These are phyloP conservation scores for Platypus cylindrus DNA, from an alignment of 2,888 invertebrate species.

Conservation along the genomic window DNA sequence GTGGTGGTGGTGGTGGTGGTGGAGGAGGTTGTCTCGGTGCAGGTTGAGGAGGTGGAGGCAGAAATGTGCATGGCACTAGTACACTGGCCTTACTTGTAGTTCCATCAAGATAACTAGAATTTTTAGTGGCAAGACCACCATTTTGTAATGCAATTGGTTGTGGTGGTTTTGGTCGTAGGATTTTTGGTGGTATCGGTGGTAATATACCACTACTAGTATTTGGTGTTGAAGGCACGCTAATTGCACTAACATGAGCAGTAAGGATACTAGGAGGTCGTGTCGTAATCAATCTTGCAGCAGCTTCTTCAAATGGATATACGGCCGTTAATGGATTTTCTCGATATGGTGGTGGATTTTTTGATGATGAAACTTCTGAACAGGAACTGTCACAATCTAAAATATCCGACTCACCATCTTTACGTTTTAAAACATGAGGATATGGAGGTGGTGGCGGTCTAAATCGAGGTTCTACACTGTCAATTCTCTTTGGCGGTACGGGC, in stretches of 20 bases:
- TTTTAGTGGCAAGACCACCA: constrained; percentile 34
- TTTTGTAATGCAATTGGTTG: constrained; percentile 36
- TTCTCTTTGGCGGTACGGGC: constrained; percentile 57
- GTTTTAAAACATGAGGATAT: constrained; percentile 31
- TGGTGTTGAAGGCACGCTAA: constrained; percentile 48
- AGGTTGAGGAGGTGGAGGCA: constrained; percentile 43
- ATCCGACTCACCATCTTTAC: constrained; percentile 15
- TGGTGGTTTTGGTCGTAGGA: constrained; percentile 39
- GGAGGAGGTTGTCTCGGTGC: constrained; percentile 42
- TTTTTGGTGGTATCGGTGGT: constrained; percentile 34
- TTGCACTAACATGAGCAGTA: constrained; percentile 61
- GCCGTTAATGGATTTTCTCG: constrained; percentile 38
- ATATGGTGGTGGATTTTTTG: constrained; percentile 56
- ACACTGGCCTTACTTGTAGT: constrained; percentile 26
- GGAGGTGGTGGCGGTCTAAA: constrained; percentile 38
- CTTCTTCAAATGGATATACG: constrained; percentile 54
- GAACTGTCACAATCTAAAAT: constrained; percentile 25
- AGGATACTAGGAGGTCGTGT: constrained; percentile 64
- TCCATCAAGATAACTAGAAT: constrained; percentile 13
- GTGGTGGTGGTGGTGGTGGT: constrained; percentile 42
- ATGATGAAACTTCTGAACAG: constrained; percentile 26
- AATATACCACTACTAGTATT: constrained; percentile 34
- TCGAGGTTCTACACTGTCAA: constrained; percentile 43
- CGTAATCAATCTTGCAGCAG: constrained; percentile 63
- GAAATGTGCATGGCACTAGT: constrained; percentile 37